phyloP scores from a whole-genome alignment of 2,797 vertebrate species.

The Dendrocincla fuliginosa region DNA sequence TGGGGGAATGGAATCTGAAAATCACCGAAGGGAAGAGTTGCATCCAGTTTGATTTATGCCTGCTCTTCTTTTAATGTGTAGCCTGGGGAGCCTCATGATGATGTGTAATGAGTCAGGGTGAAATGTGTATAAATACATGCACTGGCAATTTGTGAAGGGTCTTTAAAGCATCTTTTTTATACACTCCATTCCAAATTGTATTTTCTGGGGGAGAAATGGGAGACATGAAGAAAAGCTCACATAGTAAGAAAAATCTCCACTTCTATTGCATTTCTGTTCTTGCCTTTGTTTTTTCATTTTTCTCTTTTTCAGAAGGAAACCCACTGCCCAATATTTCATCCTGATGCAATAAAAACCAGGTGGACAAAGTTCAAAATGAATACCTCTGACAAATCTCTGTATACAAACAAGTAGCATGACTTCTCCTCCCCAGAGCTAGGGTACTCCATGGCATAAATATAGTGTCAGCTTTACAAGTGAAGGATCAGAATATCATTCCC shows the following conservation, averaged over 20 bases:
- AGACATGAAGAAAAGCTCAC: not conserved
- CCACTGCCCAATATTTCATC: not conserved
- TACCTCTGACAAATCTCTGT: not conserved
- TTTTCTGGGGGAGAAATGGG: constrained; percentile 9
- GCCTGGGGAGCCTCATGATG: constrained; percentile 39
- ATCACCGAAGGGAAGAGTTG: not conserved
- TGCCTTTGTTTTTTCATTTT: not conserved
- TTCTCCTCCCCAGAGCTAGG: not conserved
- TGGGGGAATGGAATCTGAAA: not conserved
- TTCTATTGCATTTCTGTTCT: not conserved
- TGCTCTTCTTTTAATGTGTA: not conserved
- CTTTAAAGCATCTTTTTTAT: constrained; percentile 13
- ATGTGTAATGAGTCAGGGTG: constrained; percentile 54
- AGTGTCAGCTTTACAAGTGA: not conserved
- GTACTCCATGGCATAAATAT: accelerated
- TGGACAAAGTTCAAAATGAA: not conserved
- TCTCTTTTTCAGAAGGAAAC: not conserved
- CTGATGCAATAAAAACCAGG: not conserved
- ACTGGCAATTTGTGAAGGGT: constrained; percentile 39
- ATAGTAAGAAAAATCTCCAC: not conserved
- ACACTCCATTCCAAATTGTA: not conserved
- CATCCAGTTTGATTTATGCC: constrained; percentile 48
- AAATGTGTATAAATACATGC: constrained; percentile 62
- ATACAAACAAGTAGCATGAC: not conserved
- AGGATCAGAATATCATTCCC: not conserved